Evolutionary conservation across 2,888 invertebrate species (phyloP), one percentile per base, ranked within the genome.

Genomic region (Leptinotarsa tumamoca): DNA sequence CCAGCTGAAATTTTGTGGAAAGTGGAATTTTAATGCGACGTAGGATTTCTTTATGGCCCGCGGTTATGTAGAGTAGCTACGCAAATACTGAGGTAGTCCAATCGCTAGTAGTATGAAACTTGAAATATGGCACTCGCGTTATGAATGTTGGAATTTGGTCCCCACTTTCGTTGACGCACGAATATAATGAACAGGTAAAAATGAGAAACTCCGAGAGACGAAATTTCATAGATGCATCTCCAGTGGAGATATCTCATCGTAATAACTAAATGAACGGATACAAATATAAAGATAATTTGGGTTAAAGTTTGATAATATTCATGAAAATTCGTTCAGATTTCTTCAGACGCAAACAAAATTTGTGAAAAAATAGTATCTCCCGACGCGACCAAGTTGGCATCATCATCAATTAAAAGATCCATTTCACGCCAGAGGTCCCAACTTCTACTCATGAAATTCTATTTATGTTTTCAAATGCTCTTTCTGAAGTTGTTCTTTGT

Each of bases 11-110:
- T 56, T 21, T 56, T 21, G 3, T 33, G 27, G 18, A 56, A 63
- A 69, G 69, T 33, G 56, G 69, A 54, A 56, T 69, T 50, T 69
- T 49, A 69, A 69, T 69, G 69, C 56, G 51, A 54, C 54, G 54
- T 4, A 4, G 68, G 52, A 68, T 68, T 68, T 51, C 50, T 68
- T 68, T 27, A 52, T 58, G 56, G 18, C 69, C 56, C 56, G 69
- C 33, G 58, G 69, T 69, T 69, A 69, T 56, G 43, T 69, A 49
- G 56, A 63, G 63, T 63, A 63, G 63, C 63, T 63, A 63, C 63
- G 63, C 63, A 63, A 63, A 63, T 63, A 63, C 63, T 63, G 43
- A 63, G 63, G 63, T 63, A n/a, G 63, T n/a, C 43, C 63, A 27
- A 63, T 63, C 63, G 27, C 43, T n/a, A 4, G 43, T 63, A n/a